Conservation (phyloP, 2,113 vertebrate species). For the Pycnonotus jocosus region DNA sequence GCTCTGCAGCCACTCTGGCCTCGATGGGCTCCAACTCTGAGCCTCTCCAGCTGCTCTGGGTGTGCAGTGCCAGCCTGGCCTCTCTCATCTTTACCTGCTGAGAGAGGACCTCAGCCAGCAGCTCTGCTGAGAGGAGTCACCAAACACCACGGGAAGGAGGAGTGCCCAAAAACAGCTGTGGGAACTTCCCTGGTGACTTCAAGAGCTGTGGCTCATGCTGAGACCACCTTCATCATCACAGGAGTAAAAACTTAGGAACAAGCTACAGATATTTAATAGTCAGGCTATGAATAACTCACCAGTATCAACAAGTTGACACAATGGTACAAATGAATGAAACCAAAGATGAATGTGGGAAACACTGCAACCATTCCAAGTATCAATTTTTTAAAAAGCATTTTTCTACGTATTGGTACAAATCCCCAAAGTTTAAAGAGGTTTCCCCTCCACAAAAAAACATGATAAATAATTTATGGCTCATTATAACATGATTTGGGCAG, state of each 20-base stretch:
- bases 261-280: not conserved
- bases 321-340: not conserved
- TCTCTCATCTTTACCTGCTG: not conserved
- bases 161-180: not conserved
- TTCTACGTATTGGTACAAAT: not conserved
- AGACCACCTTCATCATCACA: not conserved
- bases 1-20: not conserved
- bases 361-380: not conserved
- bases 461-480: not conserved
- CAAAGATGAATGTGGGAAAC: not conserved
- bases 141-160: accelerated
- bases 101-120: not conserved
- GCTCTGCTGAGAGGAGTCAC: not conserved
- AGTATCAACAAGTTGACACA: not conserved
- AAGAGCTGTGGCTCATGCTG: not conserved
- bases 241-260: not conserved
- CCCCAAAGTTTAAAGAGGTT: not conserved
- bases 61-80: not conserved
- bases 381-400: not conserved
- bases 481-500: slow-evolving; percentile 14
- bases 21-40: not conserved
- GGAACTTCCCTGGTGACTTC: not conserved
- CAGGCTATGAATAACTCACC: not conserved
- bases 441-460: not conserved
- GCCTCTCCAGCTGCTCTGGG: not conserved